These are phyloP conservation scores for Chrysocyon brachyurus DNA, from an alignment of 2,797 vertebrate genomes.

Conservation along the genomic window DNA sequence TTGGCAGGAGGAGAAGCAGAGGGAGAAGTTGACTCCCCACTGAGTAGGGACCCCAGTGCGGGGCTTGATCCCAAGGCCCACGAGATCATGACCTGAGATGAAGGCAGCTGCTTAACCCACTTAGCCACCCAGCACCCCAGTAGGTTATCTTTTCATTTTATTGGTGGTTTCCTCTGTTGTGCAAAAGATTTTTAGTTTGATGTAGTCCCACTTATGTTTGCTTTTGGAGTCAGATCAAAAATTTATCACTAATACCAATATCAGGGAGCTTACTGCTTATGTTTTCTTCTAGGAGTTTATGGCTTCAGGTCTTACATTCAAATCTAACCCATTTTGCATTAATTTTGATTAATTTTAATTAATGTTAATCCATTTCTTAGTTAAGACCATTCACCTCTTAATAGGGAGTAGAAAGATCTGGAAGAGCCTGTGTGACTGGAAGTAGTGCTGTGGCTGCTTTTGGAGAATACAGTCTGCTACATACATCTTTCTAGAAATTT, in stretches of 20 bases:
- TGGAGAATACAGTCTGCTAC: background rate
- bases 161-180: background rate
- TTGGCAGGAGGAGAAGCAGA: too few species aligned
- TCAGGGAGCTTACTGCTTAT: background rate
- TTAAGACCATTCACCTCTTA: background rate
- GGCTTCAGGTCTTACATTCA: background rate
- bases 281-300: background rate
- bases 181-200: background rate
- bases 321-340: background rate
- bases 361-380: background rate
- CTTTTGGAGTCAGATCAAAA: background rate
- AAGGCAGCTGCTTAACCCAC: too few species aligned
- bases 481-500: background rate
- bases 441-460: background rate
- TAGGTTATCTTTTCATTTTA: background rate
- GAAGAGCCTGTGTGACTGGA: background rate
- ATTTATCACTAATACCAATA: background rate
- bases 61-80: too few species aligned
- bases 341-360: background rate
- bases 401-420: background rate
- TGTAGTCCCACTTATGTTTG: background rate
- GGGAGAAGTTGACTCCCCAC: too few species aligned
- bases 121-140: too few species aligned
- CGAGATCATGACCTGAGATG: too few species aligned
- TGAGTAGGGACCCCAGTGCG: too few species aligned